Conservation (phyloP, 2,797 vertebrate genomes). For the Pantherophis vulpinus region DNA sequence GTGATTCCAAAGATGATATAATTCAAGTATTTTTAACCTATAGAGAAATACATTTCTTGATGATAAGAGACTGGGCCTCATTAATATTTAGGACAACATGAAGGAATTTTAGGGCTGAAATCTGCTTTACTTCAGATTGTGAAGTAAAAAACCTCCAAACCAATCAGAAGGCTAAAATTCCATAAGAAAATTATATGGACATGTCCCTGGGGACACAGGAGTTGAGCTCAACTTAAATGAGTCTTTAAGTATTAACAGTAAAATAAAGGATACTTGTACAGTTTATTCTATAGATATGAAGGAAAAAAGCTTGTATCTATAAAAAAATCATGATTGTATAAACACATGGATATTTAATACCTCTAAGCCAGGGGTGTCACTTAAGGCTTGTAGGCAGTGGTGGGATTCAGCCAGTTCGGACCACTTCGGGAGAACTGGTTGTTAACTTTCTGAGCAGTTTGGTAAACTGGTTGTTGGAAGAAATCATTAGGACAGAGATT, state of each 20-base stretch:
- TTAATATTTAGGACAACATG: background rate
- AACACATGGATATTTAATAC: background rate
- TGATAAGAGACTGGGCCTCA: background rate
- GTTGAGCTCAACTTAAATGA: background rate
- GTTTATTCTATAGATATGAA: background rate
- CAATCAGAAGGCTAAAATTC: background rate
- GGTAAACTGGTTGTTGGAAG: too few relatives aligned
- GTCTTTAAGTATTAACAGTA: background rate
- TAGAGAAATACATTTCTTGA: background rate
- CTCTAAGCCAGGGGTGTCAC: too few relatives aligned
- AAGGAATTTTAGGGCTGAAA: background rate
- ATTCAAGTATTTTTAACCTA: background rate
- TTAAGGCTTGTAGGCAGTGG: too few relatives aligned
- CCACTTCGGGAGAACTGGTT: too few relatives aligned
- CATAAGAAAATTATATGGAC: background rate
- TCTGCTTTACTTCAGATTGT: background rate
- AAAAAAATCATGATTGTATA: background rate
- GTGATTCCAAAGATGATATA: background rate
- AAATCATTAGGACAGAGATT: too few relatives aligned
- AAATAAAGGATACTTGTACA: background rate
- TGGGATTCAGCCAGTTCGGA: too few relatives aligned
- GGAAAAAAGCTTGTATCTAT: slow-evolving; percentile 1
- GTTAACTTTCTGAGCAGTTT: too few relatives aligned
- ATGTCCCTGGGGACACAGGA: too few relatives aligned
- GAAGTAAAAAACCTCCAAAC: background rate